Evolutionary conservation across 1,140 invertebrate genomes (phyloP).

Genomic region (Psilanteris sp.): DNA sequence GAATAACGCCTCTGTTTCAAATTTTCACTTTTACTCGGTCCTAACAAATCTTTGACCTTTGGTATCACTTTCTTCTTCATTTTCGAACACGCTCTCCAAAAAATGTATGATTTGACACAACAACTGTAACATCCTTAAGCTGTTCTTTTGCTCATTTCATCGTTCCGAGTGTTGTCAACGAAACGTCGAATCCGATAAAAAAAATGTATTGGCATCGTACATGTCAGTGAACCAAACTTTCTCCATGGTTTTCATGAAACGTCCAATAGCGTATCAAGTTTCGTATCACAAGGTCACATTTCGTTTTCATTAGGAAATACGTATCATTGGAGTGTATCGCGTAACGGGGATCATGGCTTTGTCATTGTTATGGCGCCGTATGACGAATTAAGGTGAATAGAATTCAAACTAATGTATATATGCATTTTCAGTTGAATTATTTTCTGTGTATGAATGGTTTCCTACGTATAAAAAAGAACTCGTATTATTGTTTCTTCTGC

Average conservation of each 20-base stretch:
- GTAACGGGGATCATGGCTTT: constrained; percentile 21
- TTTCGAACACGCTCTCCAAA: constrained; percentile 32
- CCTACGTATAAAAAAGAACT: too few relatives aligned
- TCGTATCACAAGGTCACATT: constrained; percentile 60
- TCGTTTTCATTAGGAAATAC: constrained; percentile 57
- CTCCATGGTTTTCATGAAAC: constrained; percentile 46
- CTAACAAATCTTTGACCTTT: constrained; percentile 57
- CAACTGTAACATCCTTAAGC: constrained; percentile 20
- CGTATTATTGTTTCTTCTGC: too few relatives aligned
- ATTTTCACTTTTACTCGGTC: constrained; percentile 51
- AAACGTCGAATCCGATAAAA: constrained; percentile 58
- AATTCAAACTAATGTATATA: too few relatives aligned
- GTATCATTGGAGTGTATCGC: constrained; percentile 48
- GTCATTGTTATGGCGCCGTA: not conserved
- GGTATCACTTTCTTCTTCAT: constrained; percentile 55
- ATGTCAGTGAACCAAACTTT: constrained; percentile 56
- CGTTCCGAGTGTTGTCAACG: constrained; percentile 34
- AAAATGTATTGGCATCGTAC: constrained; percentile 54
- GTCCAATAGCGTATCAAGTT: constrained; percentile 39
- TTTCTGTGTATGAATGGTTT: too few relatives aligned
- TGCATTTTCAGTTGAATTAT: too few relatives aligned
- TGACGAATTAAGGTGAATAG: not conserved
- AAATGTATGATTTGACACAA: constrained; percentile 55
- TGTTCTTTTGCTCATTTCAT: constrained; percentile 17
- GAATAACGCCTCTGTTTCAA: too few relatives aligned